Evolutionary conservation across 2,113 vertebrate species (phyloP), one percentile per base, ranked within the genome.

Genomic region (Clupea harengus): DNA sequence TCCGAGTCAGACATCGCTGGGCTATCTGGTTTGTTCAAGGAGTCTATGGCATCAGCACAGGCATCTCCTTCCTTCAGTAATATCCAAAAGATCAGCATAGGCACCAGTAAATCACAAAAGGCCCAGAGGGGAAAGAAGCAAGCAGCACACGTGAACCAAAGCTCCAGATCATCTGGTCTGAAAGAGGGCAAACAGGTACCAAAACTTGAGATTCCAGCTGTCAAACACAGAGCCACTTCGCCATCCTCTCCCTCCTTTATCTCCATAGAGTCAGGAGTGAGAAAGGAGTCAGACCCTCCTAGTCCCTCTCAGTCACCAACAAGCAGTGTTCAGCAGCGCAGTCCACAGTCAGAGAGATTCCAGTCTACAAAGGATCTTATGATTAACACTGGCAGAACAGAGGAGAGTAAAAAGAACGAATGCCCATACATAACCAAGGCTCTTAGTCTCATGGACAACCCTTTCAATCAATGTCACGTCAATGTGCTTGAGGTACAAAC

Each of bases 161-260:
- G 4, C 7, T 6, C n/a, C 18, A 25, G 87, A 88, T 86, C 75
- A 45, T 64, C 83, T 82, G 87, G 90, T 50, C 88, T 45, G 67
- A 45, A 44, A 0, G 92, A 93, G 81, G 88, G 45, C 22, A 86
- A 85, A 46, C 85, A 81, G 22, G 89, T 85, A 82, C 17, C 86
- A 82, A 85, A 89, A 1, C 81, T 89, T 0, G 90, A 81, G 20
- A 86, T 90, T 2, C 89, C 93, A 20, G 86, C 88, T 0, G 0
- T 90, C 80, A 95, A 95, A 32, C 91, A 91, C n/a, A 92, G 85
- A 0, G 88, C 88, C 49, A 93, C 91, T 45, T 95, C 96, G 81
- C 93, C 93, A 47, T 95, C 95, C 6, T 97, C 96, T 22, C 97
- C 97, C 32, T 96, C 94, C 3, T 98, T 96, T 83, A 98, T 97